Evolutionary conservation across 1,140 invertebrate species (phyloP).

Genomic region (Cotesia glomerata): DNA sequence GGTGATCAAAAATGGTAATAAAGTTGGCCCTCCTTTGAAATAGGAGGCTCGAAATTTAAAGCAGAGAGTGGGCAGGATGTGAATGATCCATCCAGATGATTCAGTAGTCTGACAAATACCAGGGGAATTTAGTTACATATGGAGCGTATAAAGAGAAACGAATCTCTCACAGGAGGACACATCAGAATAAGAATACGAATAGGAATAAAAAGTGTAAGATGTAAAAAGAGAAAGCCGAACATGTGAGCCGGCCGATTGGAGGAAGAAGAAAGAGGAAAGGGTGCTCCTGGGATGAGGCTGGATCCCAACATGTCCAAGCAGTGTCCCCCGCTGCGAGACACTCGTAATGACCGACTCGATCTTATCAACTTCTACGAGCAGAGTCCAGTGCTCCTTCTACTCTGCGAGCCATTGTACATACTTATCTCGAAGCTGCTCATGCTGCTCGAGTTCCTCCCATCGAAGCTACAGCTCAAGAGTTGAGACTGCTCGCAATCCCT

Average conservation of each 20-base stretch:
- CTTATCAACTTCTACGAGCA: conserved; percentile 44
- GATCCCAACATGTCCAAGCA: conserved; percentile 53
- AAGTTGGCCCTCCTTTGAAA: neutral
- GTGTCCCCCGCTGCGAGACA: conserved; percentile 55
- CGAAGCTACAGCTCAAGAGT: neutral
- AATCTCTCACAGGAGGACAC: neutral
- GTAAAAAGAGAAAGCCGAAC: conserved; percentile 1
- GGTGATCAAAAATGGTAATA: no score
- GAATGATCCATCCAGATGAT: neutral
- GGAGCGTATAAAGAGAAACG: neutral
- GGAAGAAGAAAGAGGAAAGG: conserved; percentile 25
- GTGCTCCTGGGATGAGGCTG: conserved; percentile 45
- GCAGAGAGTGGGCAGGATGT: neutral
- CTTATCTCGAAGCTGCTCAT: conserved; percentile 48
- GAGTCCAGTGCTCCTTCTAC: conserved; percentile 39
- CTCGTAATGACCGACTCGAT: conserved; percentile 57
- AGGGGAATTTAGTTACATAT: neutral
- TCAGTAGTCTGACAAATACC: conserved; percentile 7
- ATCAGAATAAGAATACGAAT: no score
- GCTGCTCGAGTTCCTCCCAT: conserved; percentile 32
- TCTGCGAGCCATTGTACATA: conserved; percentile 45
- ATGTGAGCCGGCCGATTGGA: conserved; percentile 6
- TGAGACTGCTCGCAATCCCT: conserved; percentile 21
- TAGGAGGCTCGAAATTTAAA: neutral
- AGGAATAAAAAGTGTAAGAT: neutral